Evolutionary conservation across 1,140 invertebrate genomes (phyloP).

Genomic region (Eubasilissa regina): DNA sequence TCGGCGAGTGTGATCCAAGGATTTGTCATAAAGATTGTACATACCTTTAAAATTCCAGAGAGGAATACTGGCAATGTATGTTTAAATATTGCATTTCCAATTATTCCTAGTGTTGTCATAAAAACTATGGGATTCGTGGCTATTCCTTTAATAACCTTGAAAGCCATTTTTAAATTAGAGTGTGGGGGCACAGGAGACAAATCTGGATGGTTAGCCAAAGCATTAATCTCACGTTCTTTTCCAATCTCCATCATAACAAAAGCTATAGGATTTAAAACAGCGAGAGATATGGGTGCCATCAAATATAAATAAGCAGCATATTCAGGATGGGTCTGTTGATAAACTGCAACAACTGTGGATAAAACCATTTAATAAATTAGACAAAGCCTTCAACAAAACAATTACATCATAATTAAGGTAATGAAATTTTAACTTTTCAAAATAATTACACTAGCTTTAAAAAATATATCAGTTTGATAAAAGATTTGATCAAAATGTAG

Average conservation of each 20-base stretch:
- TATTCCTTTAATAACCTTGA: constrained; percentile 77
- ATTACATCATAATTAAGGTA: too few species aligned
- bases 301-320: constrained; percentile 94
- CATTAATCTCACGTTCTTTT: constrained; percentile 72
- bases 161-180: constrained; percentile 59
- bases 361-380: constrained; percentile 43
- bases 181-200: constrained; percentile 59
- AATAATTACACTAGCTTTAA: too few species aligned
- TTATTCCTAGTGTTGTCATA: constrained; percentile 93
- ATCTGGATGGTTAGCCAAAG: constrained; percentile 17
- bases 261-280: constrained; percentile 93
- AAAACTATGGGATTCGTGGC: constrained; percentile 91
- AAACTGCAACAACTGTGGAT: constrained; percentile 82
- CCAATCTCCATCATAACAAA: constrained; percentile 93
- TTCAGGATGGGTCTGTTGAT: constrained; percentile 87
- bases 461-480: too few species aligned
- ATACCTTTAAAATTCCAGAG: constrained; percentile 82
- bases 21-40: constrained; percentile 61
- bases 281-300: constrained; percentile 93
- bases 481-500: too few species aligned
- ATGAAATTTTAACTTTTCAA: too few species aligned
- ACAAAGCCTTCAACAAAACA: too few species aligned
- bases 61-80: constrained; percentile 84
- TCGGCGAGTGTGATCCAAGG: too few species aligned
- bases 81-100: constrained; percentile 88